Conservation (phyloP, 30 jellyfish, hydroid and myxozoan genomes). For the Hydractinia symbiolongicarpus region DNA sequence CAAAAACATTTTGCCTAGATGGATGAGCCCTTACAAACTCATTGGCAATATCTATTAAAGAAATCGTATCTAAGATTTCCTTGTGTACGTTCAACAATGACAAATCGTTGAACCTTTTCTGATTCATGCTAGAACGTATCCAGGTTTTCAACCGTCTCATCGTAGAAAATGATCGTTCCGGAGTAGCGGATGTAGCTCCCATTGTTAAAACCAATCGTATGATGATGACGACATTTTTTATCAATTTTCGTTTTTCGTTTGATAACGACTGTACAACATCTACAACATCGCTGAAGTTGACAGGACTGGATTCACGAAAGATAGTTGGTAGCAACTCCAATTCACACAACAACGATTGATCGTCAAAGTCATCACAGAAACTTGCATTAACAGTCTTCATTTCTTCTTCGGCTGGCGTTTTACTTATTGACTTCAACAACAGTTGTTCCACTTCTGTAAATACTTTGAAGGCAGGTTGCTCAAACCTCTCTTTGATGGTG, state of each 20-base stretch:
- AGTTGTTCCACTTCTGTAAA: slow-evolving; percentile 15
- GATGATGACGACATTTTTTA: too few relatives aligned
- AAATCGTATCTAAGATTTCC: too few relatives aligned
- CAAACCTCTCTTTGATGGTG: slow-evolving; percentile 25
- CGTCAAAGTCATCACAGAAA: background rate
- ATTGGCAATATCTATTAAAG: too few relatives aligned
- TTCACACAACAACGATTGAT: slow-evolving; percentile 6
- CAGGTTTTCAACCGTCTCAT: too few relatives aligned
- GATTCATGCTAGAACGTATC: too few relatives aligned
- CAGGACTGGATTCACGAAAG: background rate
- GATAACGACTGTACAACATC: slow-evolving; percentile 1
- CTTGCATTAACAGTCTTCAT: slow-evolving; percentile 16
- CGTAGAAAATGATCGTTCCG: too few relatives aligned
- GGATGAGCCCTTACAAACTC: too few relatives aligned
- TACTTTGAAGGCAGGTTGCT: slow-evolving; percentile 28
- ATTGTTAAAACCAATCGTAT: too few relatives aligned
- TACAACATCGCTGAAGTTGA: background rate
- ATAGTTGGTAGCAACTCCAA: slow-evolving; percentile 11
- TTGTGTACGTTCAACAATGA: too few relatives aligned
- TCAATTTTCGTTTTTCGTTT: background rate
- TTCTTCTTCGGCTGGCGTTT: slow-evolving; percentile 7
- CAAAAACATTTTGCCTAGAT: too few relatives aligned
- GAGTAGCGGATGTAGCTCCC: too few relatives aligned
- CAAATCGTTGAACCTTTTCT: too few relatives aligned
- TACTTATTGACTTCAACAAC: slow-evolving; percentile 4